Evolutionary conservation across 2,888 invertebrate genomes (phyloP).

Genomic region (Sesamia inferens): DNA sequence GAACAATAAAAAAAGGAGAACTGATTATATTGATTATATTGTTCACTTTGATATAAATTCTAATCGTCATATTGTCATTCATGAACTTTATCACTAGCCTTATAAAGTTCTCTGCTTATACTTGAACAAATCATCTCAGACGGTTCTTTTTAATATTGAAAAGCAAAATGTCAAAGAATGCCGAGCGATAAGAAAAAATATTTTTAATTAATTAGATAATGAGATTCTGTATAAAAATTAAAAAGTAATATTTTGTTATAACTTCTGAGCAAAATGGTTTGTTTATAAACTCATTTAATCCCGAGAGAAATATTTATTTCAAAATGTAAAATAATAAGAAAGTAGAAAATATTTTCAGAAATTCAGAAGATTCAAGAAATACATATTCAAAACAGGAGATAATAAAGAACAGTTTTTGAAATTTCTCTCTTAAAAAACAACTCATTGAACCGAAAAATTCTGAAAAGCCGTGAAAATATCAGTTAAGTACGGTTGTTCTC

Average conservation of each 20-base stretch:
- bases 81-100: neutral
- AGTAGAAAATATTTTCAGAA: no score
- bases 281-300: neutral
- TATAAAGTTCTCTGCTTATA: neutral
- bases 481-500: neutral
- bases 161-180: neutral
- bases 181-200: neutral
- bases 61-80: neutral
- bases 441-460: no score
- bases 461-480: neutral
- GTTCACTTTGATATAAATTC: neutral
- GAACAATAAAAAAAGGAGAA: no score
- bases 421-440: neutral
- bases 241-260: conserved; percentile 1
- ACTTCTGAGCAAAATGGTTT: neutral
- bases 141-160: neutral
- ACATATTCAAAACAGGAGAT: neutral
- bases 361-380: no score
- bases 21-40: no score
- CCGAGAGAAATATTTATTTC: neutral
- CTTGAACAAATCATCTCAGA: neutral
- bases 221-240: conserved; percentile 2
- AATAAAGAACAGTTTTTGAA: neutral
- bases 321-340: neutral
- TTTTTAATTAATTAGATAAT: neutral